Percentiles rank a stretch among this genome's conserved stretches.
These are phyloP conservation scores for Melospiza melodia DNA, from an alignment of 2,113 vertebrate genomes.

Conservation along the genomic window DNA sequence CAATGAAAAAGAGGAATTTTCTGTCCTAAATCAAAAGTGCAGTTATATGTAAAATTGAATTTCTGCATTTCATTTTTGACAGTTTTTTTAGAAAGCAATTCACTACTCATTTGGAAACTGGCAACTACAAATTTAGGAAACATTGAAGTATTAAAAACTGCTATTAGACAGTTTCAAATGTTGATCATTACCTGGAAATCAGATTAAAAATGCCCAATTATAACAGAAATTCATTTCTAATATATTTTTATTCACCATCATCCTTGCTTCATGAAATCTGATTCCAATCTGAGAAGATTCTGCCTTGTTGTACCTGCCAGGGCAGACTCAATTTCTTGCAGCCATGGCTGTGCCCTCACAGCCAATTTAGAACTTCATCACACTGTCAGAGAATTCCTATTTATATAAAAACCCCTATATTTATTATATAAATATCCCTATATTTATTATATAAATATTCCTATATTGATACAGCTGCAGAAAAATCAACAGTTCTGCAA, in stretches of 20 bases:
- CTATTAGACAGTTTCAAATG: not conserved
- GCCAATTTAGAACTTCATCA: not conserved
- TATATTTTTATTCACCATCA: not conserved
- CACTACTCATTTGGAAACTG: not conserved
- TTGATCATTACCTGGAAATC: not conserved
- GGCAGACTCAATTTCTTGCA: not conserved
- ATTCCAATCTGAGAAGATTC: not conserved
- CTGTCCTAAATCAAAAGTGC: not conserved
- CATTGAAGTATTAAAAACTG: not conserved
- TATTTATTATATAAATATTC: no score
- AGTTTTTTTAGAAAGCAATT: not conserved
- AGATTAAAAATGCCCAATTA: not conserved
- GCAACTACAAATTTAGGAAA: not conserved
- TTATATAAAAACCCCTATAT: no score
- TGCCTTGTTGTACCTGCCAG: not conserved
- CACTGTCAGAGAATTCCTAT: not conserved
- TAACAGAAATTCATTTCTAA: not conserved
- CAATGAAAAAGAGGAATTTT: not conserved
- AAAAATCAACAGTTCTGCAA: not conserved
- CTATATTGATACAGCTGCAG: slow-evolving; percentile 4
- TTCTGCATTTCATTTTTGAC: not conserved
- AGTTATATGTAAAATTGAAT: not conserved
- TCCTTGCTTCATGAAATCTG: not conserved
- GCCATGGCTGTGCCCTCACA: not conserved
- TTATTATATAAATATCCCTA: no score